phyloP scores from a whole-genome alignment of 2,888 invertebrate genomes.

The Thalpophila matura region DNA sequence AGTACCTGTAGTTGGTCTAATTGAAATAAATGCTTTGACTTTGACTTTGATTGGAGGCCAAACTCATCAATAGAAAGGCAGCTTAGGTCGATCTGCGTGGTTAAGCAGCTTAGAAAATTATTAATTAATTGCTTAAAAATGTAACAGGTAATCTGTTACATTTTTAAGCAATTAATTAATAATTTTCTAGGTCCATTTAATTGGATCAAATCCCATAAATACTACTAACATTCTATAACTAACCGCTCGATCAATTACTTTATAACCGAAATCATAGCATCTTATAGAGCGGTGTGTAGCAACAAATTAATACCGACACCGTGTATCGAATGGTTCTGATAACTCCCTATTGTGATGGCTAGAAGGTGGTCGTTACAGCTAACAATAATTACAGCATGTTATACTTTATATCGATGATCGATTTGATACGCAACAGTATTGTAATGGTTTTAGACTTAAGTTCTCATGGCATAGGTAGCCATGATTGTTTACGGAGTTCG shows the following conservation, averaged over 20 bases:
- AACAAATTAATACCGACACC: slow-evolving; percentile 37
- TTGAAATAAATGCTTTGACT: too few relatives aligned
- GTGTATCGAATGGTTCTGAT: slow-evolving; percentile 51
- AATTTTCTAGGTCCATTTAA: slow-evolving; percentile 16
- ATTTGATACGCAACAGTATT: slow-evolving; percentile 43
- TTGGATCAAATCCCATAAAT: slow-evolving; percentile 33
- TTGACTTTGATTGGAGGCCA: too few relatives aligned
- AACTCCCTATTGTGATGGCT: slow-evolving; percentile 39
- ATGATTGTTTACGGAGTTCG: not conserved
- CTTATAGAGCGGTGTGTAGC: slow-evolving; percentile 12
- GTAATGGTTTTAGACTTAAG: not conserved
- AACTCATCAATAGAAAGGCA: too few relatives aligned
- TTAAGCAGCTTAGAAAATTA: not conserved
- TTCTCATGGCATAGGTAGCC: not conserved
- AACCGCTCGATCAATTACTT: slow-evolving; percentile 25
- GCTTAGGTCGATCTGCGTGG: too few relatives aligned
- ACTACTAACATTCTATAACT: slow-evolving; percentile 20
- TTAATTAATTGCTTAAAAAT: not conserved
- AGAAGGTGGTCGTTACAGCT: slow-evolving; percentile 37
- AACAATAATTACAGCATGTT: slow-evolving; percentile 40
- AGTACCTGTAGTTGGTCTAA: too few relatives aligned
- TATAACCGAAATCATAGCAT: slow-evolving; percentile 11
- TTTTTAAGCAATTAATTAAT: too few relatives aligned
- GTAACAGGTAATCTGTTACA: too few relatives aligned
- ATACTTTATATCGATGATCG: slow-evolving; percentile 43